phyloP scores from a whole-genome alignment of 2,888 invertebrate species.

The Dynastes maya region DNA sequence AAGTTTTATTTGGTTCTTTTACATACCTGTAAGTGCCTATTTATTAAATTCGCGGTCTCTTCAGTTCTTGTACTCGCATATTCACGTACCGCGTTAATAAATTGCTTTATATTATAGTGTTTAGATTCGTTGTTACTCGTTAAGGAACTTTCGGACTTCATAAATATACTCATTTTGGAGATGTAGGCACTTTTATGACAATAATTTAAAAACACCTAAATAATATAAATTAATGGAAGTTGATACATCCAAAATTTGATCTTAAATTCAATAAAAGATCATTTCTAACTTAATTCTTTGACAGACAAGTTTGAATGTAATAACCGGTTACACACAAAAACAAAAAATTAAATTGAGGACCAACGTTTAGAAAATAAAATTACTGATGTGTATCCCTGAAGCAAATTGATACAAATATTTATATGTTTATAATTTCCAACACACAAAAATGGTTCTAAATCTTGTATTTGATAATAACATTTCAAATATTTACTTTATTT shows the following conservation, averaged over 20 bases:
- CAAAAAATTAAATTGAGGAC: constrained; percentile 34
- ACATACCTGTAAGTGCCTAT: constrained; percentile 69
- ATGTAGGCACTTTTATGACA: neutral
- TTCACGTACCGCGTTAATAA: constrained; percentile 73
- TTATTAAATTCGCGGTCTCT: constrained; percentile 72
- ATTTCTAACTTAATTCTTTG: constrained; percentile 17
- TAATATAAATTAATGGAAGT: neutral
- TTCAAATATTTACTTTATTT: no score
- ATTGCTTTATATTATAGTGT: constrained; percentile 71
- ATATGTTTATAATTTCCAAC: no score
- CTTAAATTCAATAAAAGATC: constrained; percentile 22
- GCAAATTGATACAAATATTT: no score
- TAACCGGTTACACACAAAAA: constrained; percentile 27
- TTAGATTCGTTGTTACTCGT: constrained; percentile 51
- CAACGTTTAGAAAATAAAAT: constrained; percentile 30
- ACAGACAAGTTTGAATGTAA: constrained; percentile 21
- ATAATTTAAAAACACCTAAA: constrained; percentile 19
- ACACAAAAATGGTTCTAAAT: no score
- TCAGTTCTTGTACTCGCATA: constrained; percentile 74
- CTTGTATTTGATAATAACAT: no score
- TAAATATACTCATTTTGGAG: constrained; percentile 27
- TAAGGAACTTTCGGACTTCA: constrained; percentile 24
- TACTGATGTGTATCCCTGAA: neutral
- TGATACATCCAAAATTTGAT: constrained; percentile 23
- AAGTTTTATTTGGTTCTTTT: neutral